Conservation (phyloP, 2,113 vertebrate genomes). For the Lepus timidus region DNA sequence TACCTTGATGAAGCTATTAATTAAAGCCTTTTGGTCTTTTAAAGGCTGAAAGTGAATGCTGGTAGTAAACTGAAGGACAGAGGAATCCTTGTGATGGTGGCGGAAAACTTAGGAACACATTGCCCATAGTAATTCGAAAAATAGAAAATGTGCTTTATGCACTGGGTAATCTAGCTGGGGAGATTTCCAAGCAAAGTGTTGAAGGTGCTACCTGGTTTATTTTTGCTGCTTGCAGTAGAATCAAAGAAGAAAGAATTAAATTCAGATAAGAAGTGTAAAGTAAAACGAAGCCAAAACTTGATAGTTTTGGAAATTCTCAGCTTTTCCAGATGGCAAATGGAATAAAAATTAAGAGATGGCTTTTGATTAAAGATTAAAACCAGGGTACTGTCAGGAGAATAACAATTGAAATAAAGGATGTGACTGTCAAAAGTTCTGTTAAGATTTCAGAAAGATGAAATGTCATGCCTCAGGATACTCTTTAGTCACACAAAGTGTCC, state of each 20-base stretch:
- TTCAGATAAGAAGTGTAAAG: not conserved
- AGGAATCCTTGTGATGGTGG: not conserved
- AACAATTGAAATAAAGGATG: not conserved
- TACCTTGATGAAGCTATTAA: not conserved
- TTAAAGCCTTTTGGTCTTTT: not conserved
- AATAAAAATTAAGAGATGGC: conserved; percentile 34
- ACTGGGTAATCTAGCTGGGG: not conserved
- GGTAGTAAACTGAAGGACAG: not conserved
- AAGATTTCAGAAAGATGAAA: conserved; percentile 26
- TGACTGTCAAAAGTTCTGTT: conserved; percentile 19
- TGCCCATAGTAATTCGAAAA: not conserved
- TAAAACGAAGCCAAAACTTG: conserved; percentile 16
- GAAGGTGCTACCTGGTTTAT: not conserved
- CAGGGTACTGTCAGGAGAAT: not conserved
- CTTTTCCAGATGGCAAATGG: not conserved
- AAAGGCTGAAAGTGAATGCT: not conserved
- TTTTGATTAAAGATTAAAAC: conserved; percentile 33
- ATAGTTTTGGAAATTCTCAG: conserved; percentile 51
- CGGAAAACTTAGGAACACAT: not conserved
- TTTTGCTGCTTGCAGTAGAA: not conserved
- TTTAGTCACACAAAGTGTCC: not conserved
- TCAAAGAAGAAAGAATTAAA: not conserved
- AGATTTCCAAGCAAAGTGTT: not conserved
- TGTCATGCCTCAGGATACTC: not conserved
- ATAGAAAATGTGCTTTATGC: not conserved